These are phyloP conservation scores for Pseudanteris insignis DNA, from an alignment of 2,888 invertebrate species.

Conservation along the genomic window DNA sequence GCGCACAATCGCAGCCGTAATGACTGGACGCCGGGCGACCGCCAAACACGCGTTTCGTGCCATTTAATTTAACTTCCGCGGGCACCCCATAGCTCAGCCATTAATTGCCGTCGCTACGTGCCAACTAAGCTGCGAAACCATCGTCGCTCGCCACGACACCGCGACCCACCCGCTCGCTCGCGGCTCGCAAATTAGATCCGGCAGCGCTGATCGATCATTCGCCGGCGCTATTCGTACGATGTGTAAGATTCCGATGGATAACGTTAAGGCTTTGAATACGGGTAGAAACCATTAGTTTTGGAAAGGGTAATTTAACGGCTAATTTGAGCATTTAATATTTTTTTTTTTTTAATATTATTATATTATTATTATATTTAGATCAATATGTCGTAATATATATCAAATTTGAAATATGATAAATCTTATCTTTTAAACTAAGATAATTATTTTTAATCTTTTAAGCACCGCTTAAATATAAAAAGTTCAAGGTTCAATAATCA, in stretches of 20 bases:
- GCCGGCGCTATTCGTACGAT: neutral
- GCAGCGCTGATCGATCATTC: slow-evolving; percentile 11
- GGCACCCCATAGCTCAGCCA: slow-evolving; percentile 64
- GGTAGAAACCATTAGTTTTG: neutral
- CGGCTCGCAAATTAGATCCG: slow-evolving; percentile 17
- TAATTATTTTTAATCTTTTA: too few relatives aligned
- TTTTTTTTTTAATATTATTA: neutral
- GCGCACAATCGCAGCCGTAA: slow-evolving; percentile 60
- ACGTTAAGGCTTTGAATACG: neutral
- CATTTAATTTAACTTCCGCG: slow-evolving; percentile 63
- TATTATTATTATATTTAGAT: neutral
- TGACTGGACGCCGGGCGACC: slow-evolving; percentile 61
- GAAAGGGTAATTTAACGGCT: too few relatives aligned
- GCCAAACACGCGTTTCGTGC: slow-evolving; percentile 61
- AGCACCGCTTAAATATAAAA: too few relatives aligned
- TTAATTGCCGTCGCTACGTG: slow-evolving; percentile 64
- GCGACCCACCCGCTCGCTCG: slow-evolving; percentile 1
- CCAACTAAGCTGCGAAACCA: slow-evolving; percentile 62
- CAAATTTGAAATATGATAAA: too few relatives aligned
- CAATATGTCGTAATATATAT: too few relatives aligned
- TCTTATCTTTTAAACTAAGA: too few relatives aligned
- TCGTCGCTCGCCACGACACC: slow-evolving; percentile 44
- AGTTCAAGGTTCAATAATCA: too few relatives aligned
- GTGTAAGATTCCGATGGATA: neutral
- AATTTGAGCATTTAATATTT: too few relatives aligned